Base-by-base conservation (phyloP, 53 echinoderm and acorn worm genomes). In the Arbacia lixula region DNA sequence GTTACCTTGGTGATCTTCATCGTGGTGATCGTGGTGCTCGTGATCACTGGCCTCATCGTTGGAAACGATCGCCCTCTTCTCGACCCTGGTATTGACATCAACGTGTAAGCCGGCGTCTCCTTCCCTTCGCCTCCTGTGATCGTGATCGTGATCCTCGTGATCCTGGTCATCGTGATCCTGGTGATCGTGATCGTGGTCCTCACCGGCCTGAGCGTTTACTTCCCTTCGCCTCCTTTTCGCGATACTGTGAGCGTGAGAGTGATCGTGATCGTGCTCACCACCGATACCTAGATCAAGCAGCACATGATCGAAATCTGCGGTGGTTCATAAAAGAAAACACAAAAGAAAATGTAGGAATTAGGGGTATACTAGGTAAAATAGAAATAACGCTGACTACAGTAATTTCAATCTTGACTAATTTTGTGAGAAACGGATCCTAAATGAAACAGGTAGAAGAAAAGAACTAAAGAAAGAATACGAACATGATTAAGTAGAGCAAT, bases 201-300 rank as follows among this genome's bases (percentile, higher is more conserved):
- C 56, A 58, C 8, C 60, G 14, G 46, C 14, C 46, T 46, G 8
- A 11, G 31, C 31, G 0, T n/a, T 3, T 24, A 0, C 1, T 1
- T 14, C 31, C 50, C 25, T 10, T 2, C 51, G 19, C 27, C 12
- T 79, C 36, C 36, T 9, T n/a, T 8, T 8, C 42, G 53, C 75
- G n/a, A n/a, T n/a, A 4, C 28, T 3, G 36, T 35, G 3, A 38
- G 20, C 55, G 36, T 84, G 68, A 11, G n/a, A 53, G 68, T 86
- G 76, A 3, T 64, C 73, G 58, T 76, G 73, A 30, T 29, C 76
- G 26, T 78, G 50, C 14, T 66, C 53, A n/a, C 72, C 81, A 26
- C 90, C 90, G 55, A 90, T 90, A 4, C 74, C 80, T 1, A 90
- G 73, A 6, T 24, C 25, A 14, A 33, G 43, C 62, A 90, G 29